Base-by-base conservation (phyloP, 1,140 invertebrate genomes). In the Chionoecetes opilio region DNA sequence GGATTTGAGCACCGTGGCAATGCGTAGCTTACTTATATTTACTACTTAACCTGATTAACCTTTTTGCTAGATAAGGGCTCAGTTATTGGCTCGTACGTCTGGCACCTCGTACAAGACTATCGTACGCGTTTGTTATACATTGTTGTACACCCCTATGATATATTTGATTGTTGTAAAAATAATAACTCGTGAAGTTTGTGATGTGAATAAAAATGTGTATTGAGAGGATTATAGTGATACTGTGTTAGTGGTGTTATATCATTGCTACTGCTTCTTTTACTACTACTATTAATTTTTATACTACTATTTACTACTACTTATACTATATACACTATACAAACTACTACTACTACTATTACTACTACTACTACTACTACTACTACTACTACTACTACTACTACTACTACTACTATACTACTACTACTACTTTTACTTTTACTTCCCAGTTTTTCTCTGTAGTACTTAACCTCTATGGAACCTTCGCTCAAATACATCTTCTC, bases 361-460 rank as follows among this genome's bases (percentile, higher is more conserved):
- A 75, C 63, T 75, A 75, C 63, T 75, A 75, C n/a, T 75, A 75
- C 63, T 75, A 75, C 63, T 75, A 75, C 63, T 75, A 75, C 63
- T 75, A 75, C 53, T 63, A 63, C 53, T 63, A 63, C 53, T 63
- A 63, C 53, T 63, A 63, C 53, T 63, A 9, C 53, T 63, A 63
- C 53, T 63, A 63, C 53, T 63, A 63, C 53, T 63, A 63, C 53
- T 63, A 9, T 63, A 63, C 21, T 75, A 75, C 5, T 75, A n/a
- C n/a, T 75, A n/a, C 21, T n/a, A 75, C 26, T n/a, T n/a, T 26
- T 75, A 75, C 63, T n/a, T 2, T 26, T 75, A n/a, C 63, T 75
- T n/a, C n/a, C n/a, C n/a, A n/a, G n/a, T n/a, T n/a, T n/a, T n/a
- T n/a, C n/a, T n/a, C n/a, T n/a, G n/a, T n/a, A n/a, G n/a, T n/a